A percentile compares a stretch with the other conserved stretches of the same genome.
These are phyloP conservation scores for Acipenser oxyrinchus DNA, from an alignment of 2,797 vertebrate genomes.

Conservation along the genomic window DNA sequence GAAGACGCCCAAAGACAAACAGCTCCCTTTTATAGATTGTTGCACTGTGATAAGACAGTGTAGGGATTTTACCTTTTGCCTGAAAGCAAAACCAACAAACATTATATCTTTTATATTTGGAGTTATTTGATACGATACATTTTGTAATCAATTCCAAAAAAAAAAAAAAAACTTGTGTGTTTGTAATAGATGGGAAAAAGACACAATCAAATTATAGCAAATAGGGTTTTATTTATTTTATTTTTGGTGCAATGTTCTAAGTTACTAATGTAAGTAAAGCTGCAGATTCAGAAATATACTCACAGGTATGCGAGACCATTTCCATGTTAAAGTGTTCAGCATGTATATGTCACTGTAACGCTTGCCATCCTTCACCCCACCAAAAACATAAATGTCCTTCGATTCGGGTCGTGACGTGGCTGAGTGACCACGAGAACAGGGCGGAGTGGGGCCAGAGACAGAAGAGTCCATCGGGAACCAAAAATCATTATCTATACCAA, in stretches of 20 bases:
- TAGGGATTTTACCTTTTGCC: conserved; percentile 73
- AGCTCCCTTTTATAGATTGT: conserved; percentile 75
- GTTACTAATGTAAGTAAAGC: not conserved
- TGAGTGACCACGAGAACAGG: conserved; percentile 61
- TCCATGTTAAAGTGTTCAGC: conserved; percentile 77
- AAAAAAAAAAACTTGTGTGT: too few species aligned
- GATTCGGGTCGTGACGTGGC: conserved; percentile 76
- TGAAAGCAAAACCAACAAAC: conserved; percentile 30
- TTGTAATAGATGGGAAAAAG: too few species aligned
- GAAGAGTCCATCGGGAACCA: conserved; percentile 73
- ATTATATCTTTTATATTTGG: too few species aligned
- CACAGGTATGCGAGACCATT: conserved; percentile 72
- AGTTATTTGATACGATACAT: too few species aligned
- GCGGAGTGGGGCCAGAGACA: conserved; percentile 43
- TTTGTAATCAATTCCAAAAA: too few species aligned
- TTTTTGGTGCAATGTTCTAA: not conserved
- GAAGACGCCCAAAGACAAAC: conserved; percentile 76
- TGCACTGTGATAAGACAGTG: conserved; percentile 71
- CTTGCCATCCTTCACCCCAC: conserved; percentile 66
- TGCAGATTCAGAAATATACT: conserved; percentile 29
- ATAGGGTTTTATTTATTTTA: too few species aligned
- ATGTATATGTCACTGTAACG: conserved; percentile 60
- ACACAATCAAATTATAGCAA: too few species aligned
- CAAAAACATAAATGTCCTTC: conserved; percentile 71
- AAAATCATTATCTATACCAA: conserved; percentile 65